Base-by-base conservation (phyloP, 2,113 vertebrate species). In the Phyllostomus discolor region DNA sequence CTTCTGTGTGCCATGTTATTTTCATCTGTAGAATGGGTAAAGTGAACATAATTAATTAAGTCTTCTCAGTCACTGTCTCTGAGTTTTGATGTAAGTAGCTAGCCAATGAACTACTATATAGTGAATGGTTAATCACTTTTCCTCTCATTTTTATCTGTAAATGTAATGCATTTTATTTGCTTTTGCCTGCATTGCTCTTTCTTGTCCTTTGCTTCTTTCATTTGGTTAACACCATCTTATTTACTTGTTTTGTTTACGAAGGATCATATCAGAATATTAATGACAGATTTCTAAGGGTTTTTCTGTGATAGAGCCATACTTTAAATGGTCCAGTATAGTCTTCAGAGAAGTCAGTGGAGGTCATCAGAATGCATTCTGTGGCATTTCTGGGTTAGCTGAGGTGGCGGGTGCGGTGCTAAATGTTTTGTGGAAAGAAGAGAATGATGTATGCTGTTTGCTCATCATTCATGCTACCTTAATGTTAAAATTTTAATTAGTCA, bases 221-320 rank as follows among this genome's bases (percentile, higher is more conserved):
- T 87, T 94, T 76, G 35, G 69, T 66, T 72, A 46, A 80, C 7
- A 57, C 54, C 50, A 0, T 78, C 26, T 91, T 79, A 24, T 62
- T 78, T 95, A 62, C 80, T 93, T 90, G 28, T 89, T 83, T 94
- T 76, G 11, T 78, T 91, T 88, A 28, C 83, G 10, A 75, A 35
- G 24, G 52, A 43, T 88, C 15, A 76, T 76, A 62, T 26, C n/a
- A 73, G 15, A 86, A 14, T 54, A 54, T 52, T 64, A 85, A 33
- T 81, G 46, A 84, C n/a, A 66, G 46, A 57, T 48, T 90, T 59
- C 73, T 94, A 33, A 86, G 26, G 17, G 24, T 28, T 90, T 91
- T 86, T 75, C 22, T 64, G 17, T 87, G 43, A 48, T 67, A 81
- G 54, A 81, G 5, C 35, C 57, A 1, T 57, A 22, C 57, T 91